Evolutionary conservation across 2,888 invertebrate genomes (phyloP).

Genomic region (Erebia aethiops): DNA sequence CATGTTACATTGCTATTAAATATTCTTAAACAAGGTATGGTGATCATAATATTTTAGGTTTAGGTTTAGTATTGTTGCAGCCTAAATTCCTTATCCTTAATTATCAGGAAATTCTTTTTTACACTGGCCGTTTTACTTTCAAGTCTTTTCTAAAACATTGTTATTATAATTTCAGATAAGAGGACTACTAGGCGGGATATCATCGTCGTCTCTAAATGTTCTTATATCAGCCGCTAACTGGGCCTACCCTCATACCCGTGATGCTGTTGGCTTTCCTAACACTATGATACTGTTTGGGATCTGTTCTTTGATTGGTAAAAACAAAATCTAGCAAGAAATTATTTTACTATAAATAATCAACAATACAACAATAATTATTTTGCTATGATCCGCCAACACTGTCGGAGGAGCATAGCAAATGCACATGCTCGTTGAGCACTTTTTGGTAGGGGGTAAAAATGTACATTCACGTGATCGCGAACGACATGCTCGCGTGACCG

Average conservation of each 20-base stretch:
- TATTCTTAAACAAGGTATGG: neutral
- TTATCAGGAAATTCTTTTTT: neutral
- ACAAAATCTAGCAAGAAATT: no score
- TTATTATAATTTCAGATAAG: constrained; percentile 6
- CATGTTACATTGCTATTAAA: neutral
- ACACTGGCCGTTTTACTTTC: neutral
- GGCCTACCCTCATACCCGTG: constrained; percentile 19
- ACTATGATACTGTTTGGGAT: constrained; percentile 22
- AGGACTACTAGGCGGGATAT: constrained; percentile 24
- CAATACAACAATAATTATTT: no score
- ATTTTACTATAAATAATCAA: no score
- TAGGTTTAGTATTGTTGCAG: no score
- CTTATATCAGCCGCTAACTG: constrained; percentile 16
- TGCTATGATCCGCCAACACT: no score
- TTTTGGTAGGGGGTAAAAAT: no score
- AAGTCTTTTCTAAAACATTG: neutral
- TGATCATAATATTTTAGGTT: no score
- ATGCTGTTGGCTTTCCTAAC: constrained; percentile 21
- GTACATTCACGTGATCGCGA: no score
- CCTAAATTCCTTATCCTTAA: no score
- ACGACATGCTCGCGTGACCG: no score
- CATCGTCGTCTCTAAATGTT: constrained; percentile 9
- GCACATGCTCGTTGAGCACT: no score
- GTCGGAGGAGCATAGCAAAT: no score
- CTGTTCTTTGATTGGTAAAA: constrained; percentile 16